Evolutionary conservation across 1,140 invertebrate genomes (phyloP).

Genomic region (Agrypnia vestita): DNA sequence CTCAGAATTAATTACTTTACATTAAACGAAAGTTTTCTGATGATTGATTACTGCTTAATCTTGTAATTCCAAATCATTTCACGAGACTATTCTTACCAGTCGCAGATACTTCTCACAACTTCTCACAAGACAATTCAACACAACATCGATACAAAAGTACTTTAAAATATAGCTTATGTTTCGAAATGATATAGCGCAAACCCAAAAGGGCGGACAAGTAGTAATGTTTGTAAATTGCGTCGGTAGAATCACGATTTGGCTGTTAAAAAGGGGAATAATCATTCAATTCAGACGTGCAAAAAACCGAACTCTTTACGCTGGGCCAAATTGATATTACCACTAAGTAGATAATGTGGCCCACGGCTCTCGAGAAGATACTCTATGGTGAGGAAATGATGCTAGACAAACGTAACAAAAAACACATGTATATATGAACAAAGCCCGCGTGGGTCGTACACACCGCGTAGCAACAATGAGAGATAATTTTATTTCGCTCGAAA

Average conservation of each 20-base stretch:
- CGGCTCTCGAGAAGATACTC: neutral
- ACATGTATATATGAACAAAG: neutral
- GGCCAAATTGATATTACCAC: neutral
- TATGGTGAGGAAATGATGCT: neutral
- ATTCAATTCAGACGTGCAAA: conserved; percentile 1
- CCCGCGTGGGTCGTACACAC: neutral
- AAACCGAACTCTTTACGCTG: neutral
- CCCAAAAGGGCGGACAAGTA: neutral
- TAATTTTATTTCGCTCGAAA: neutral
- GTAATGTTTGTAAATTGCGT: neutral
- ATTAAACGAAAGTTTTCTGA: too few relatives aligned
- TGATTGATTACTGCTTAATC: too few relatives aligned
- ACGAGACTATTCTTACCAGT: too few relatives aligned
- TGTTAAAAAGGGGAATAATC: conserved; percentile 19
- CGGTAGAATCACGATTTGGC: neutral
- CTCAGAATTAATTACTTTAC: too few relatives aligned
- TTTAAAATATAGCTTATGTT: too few relatives aligned
- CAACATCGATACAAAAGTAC: neutral
- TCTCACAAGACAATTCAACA: too few relatives aligned
- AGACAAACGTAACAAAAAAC: neutral
- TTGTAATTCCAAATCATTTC: too few relatives aligned
- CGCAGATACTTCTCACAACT: too few relatives aligned
- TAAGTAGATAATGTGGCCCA: conserved; percentile 2
- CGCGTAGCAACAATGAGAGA: conserved; percentile 2
- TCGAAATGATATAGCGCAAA: neutral